These are phyloP conservation scores for Mesorhabditis spiculigera DNA, from an alignment of 2,888 invertebrate species.

Conservation along the genomic window DNA sequence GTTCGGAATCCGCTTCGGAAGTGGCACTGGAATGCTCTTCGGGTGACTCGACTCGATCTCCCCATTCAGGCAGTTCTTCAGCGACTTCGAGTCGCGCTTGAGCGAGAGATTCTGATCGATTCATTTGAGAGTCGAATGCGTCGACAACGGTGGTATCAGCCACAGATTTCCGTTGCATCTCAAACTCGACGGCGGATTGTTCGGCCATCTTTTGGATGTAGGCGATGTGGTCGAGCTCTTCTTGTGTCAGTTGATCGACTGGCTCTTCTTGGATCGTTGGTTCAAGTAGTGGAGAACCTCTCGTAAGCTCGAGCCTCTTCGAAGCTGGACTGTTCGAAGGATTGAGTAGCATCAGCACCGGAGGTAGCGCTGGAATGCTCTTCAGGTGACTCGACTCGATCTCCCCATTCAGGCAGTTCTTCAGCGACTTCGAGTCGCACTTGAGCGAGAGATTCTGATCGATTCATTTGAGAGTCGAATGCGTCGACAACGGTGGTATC, in stretches of 20 bases:
- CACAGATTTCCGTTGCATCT: not conserved
- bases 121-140: not conserved
- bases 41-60: not conserved
- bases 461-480: conserved; percentile 5
- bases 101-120: conserved; percentile 19
- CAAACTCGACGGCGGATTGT: conserved; percentile 18
- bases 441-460: conserved; percentile 15
- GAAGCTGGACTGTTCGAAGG: not conserved
- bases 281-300: conserved; percentile 12
- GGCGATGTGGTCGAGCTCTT: conserved; percentile 25
- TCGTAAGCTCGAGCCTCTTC: conserved; percentile 12
- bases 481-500: not conserved
- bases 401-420: not conserved
- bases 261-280: conserved; percentile 7
- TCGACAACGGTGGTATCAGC: not conserved
- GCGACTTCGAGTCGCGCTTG: not conserved
- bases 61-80: conserved; percentile 9
- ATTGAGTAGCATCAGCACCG: not conserved
- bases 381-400: not conserved
- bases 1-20: conserved; percentile 22
- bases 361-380: not conserved
- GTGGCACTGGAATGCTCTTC: conserved; percentile 24
- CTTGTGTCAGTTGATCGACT: conserved; percentile 15
- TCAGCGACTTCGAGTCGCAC: not conserved
- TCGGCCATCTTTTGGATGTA: conserved; percentile 18